Evolutionary conservation across 2,113 vertebrate genomes (phyloP), one percentile per base, ranked within the genome.

Genomic region (Rhinogobius similis): DNA sequence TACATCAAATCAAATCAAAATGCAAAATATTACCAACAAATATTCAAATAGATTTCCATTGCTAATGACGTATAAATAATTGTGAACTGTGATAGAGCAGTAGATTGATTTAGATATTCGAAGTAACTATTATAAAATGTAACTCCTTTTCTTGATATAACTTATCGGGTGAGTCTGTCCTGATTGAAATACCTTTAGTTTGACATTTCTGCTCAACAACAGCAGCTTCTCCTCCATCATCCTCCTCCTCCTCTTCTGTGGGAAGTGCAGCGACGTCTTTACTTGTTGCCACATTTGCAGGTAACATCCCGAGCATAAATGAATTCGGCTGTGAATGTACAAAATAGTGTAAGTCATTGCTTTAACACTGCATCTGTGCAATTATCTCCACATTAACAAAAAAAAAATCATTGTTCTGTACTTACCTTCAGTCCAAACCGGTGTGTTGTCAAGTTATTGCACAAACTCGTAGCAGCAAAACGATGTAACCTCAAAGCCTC

Each of bases 391-490:
- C 46, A 55, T 9, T 5, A 14, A 12, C 21, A 24, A 0, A 24
- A 24, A 1, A 24, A 0, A 24, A 24, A 1, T 5, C 10, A 5
- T 24, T 4, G 52, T 26, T 58, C 11, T 16, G 16, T n/a, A 12
- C 24, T 76, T 82, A 90, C 88, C 85, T 79, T n/a, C 0, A 41
- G 4, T 68, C 3, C 1, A 8, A 44, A 4, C 59, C 1, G 62
- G 46, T 71, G 76, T 59, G 73, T 43, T 52, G 36, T 3, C 6
- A 38, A 2, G 38, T 52, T 20, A 4, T 8, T 1, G 6, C 0
- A 26, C 24, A 9, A 26, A 26, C 2, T 0, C 10, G 12, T 1
- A 55, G 46, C 46, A 20, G 11, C 29, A 24, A 13, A 2, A 21
- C 12, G 52, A 44, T 12, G 0, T 26, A 73, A 72, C 38, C 32